Conservation (phyloP, 2,888 invertebrate genomes). For the Oscheius onirici region DNA sequence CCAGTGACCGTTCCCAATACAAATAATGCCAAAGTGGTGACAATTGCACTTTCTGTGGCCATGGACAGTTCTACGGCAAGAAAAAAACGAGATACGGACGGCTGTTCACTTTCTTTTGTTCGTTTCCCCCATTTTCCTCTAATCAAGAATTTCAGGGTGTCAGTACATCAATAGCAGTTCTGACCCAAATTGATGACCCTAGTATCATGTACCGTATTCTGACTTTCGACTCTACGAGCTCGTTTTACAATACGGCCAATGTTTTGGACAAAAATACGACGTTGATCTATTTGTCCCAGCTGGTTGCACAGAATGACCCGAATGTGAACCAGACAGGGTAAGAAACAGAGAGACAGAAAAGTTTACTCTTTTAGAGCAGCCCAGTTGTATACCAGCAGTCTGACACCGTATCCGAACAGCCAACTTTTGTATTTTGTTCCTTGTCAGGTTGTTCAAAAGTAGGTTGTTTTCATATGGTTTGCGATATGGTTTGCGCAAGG, state of each 20-base stretch:
- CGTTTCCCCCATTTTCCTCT: background rate
- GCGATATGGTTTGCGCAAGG: background rate
- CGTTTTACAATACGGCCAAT: background rate
- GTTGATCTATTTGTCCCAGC: background rate
- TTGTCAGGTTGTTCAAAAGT: conserved; percentile 2
- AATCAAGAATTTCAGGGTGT: background rate
- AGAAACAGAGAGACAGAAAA: no score
- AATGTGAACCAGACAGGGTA: conserved; percentile 16
- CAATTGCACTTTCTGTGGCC: conserved; percentile 4
- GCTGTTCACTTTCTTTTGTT: background rate
- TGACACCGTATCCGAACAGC: background rate
- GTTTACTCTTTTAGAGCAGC: conserved; percentile 15
- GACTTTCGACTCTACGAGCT: background rate
- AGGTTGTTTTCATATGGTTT: background rate
- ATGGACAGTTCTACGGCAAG: background rate
- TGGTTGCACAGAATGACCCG: background rate
- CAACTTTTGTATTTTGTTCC: conserved; percentile 22
- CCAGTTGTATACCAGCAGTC: background rate
- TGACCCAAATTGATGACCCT: background rate
- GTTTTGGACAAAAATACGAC: background rate
- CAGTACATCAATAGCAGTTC: background rate
- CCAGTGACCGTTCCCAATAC: background rate
- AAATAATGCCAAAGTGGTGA: conserved; percentile 6
- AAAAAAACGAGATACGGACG: background rate
- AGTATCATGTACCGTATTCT: conserved; percentile 12